phyloP scores from a whole-genome alignment of 2,888 invertebrate species.

The Nephrocerus scutellatus region DNA sequence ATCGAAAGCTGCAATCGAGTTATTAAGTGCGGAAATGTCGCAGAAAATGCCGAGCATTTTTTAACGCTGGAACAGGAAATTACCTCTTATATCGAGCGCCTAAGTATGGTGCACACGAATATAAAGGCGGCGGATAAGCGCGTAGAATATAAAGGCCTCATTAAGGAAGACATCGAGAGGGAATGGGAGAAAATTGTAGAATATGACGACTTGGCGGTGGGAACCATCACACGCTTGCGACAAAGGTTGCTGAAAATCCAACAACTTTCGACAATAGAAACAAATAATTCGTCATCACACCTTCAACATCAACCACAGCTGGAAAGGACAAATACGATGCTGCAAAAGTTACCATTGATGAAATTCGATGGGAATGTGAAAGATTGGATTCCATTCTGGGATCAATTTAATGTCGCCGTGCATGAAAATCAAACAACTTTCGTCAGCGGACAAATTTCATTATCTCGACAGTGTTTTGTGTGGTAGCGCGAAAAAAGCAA shows the following conservation, averaged over 20 bases:
- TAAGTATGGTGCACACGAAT: no score
- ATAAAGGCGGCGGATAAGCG: conserved; percentile 6
- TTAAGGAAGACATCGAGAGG: conserved; percentile 6
- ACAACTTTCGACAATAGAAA: not conserved
- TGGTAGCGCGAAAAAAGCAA: not conserved
- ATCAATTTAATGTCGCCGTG: no score
- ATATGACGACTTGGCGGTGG: conserved; percentile 10
- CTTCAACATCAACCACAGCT: not conserved
- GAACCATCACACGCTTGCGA: conserved; percentile 10
- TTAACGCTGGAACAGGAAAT: conserved; percentile 11
- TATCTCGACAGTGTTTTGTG: no score
- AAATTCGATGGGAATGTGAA: not conserved
- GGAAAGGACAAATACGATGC: no score
- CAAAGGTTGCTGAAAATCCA: conserved; percentile 8
- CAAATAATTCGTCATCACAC: not conserved
- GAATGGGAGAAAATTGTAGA: conserved; percentile 7
- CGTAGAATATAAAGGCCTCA: not conserved
- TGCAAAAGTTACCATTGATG: no score
- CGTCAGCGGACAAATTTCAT: not conserved
- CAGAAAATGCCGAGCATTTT: not conserved
- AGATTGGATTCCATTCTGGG: not conserved
- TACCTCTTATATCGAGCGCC: conserved; percentile 1
- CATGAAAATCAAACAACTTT: no score
- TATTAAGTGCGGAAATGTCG: conserved; percentile 1
- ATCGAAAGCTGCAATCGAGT: no score